Conservation (phyloP, 2,797 vertebrate genomes). For the Gymnothorax javanicus region DNA sequence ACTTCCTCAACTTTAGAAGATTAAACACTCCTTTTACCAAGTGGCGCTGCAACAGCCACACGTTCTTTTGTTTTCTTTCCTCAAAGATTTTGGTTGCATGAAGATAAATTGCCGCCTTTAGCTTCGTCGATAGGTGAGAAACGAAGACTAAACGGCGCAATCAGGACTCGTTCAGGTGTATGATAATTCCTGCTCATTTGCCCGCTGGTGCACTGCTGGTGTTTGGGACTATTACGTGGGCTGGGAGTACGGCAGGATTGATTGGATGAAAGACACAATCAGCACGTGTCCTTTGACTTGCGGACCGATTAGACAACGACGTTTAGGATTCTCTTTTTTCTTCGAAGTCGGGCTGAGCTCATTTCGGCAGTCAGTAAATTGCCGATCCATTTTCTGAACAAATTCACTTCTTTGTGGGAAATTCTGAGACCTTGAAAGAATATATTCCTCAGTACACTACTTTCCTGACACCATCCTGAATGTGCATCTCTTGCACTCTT, state of each 20-base stretch:
- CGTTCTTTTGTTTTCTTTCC: constrained; percentile 4
- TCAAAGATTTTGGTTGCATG: background rate
- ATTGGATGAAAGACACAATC: background rate
- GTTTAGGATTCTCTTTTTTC: background rate
- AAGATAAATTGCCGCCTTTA: background rate
- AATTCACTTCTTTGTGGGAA: background rate
- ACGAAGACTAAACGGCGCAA: background rate
- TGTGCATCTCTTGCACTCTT: no score
- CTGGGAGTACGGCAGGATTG: background rate
- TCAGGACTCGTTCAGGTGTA: background rate
- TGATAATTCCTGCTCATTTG: background rate
- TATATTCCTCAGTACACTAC: no score
- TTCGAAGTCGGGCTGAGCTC: background rate
- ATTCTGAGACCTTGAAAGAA: no score
- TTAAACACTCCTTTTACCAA: constrained; percentile 11
- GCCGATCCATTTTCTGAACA: background rate
- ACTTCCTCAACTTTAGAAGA: constrained; percentile 18
- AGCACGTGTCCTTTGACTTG: background rate
- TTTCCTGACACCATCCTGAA: no score
- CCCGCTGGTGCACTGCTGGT: background rate
- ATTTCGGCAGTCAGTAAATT: background rate
- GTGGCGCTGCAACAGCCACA: background rate
- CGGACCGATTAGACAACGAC: background rate
- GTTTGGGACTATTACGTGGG: background rate
- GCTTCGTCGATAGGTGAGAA: background rate